These are phyloP conservation scores for Mechanitis messenoides DNA, from an alignment of 2,888 invertebrate genomes.

Conservation along the genomic window DNA sequence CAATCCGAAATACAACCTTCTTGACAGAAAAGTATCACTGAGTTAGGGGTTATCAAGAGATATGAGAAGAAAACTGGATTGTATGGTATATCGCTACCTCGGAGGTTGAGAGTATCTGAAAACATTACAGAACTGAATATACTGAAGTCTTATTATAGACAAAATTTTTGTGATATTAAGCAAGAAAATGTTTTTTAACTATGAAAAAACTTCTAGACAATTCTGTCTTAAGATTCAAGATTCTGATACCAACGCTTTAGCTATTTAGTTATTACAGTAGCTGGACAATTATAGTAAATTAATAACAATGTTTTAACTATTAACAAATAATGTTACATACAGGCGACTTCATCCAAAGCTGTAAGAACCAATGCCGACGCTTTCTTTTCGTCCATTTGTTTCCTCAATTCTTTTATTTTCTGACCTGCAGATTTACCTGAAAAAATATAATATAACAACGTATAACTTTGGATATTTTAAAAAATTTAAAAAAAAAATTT, in stretches of 20 bases:
- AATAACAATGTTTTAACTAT: too few species aligned
- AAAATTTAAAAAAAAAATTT: too few species aligned
- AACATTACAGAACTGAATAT: not conserved
- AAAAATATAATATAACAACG: constrained; percentile 12
- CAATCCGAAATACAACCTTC: constrained; percentile 69
- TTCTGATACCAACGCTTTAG: too few species aligned
- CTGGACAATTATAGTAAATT: too few species aligned
- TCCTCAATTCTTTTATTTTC: constrained; percentile 80
- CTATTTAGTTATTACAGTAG: too few species aligned
- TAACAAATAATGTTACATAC: constrained; percentile 59
- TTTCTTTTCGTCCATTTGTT: constrained; percentile 80
- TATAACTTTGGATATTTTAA: too few species aligned
- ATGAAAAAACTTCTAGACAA: too few species aligned
- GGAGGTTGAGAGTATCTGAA: constrained; percentile 87
- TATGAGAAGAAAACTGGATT: constrained; percentile 92
- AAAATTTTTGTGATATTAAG: too few species aligned
- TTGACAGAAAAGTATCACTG: constrained; percentile 81
- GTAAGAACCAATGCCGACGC: constrained; percentile 82
- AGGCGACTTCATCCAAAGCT: constrained; percentile 91
- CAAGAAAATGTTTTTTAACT: too few species aligned
- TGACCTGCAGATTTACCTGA: constrained; percentile 78
- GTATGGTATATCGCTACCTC: constrained; percentile 91
- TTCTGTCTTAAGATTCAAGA: too few species aligned
- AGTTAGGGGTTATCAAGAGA: constrained; percentile 64
- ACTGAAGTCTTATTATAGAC: too few species aligned